Base-by-base conservation (phyloP, 1,140 invertebrate species). In the Adelges cooleyi region DNA sequence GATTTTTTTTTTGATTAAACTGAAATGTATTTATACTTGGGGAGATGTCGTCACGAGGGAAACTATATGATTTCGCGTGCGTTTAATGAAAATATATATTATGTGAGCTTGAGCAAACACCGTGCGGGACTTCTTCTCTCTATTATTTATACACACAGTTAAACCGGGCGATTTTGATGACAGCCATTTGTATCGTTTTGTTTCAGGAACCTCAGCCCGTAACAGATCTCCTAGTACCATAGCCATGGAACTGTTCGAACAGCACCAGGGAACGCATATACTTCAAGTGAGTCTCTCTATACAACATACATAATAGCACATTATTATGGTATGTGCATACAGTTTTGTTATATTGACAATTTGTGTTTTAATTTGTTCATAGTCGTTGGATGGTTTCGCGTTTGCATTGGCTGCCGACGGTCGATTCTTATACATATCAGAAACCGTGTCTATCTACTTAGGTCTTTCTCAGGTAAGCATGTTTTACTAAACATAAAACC, bases 401-500 rank as follows among this genome's bases (percentile, higher is more conserved):
- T 62, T 62, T 33, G 56, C 56, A 1, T 62, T 62, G 22, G 56
- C 56, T 29, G 42, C 56, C 17, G 56, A 62, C 40, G 56, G n/a
- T 17, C 54, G 94, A 73, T 97, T 98, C 79, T 82, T 98, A 72
- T 98, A 98, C 80, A 95, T 98, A 80, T 97, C 94, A 68, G 94
- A 97, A 82, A 97, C 94, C 69, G 94, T 98, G 71, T 98, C 94
- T 73, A 97, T 98, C 77, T 97, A 98, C 80, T 84, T 98, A 74
- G 95, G 95, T 71, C 84, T 98, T 74, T 97, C 94, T 77, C 95
- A 97, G 86, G 92, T 95, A 78, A 86, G 80, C 56, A 48, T n/a
- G n/a, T 66, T 53, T 53, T 27, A 3, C n/a, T 27, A 17, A 15
- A 52, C 6, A 33, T 10, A 33, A 9, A 22, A 22, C 29, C 11